Evolutionary conservation across 2,113 vertebrate genomes (phyloP).

Genomic region (Macrotus californicus): DNA sequence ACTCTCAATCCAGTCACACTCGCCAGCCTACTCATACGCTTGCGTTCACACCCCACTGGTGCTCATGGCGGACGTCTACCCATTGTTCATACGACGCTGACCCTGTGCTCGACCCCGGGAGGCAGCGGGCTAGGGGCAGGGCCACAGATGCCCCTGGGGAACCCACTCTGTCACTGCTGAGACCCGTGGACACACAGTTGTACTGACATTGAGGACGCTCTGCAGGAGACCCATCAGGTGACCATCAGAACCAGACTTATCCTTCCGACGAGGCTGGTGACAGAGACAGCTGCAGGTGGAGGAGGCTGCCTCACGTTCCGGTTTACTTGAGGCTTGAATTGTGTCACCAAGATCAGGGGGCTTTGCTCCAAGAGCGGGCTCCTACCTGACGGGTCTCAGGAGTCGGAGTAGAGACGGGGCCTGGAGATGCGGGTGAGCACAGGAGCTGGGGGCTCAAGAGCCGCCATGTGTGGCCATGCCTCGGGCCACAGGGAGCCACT

Average conservation of each 20-base stretch:
- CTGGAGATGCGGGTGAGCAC: fast-evolving
- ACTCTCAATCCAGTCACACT: fast-evolving
- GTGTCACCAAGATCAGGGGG: neutral
- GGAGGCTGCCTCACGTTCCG: fast-evolving
- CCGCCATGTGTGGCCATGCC: too few species aligned
- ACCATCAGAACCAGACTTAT: neutral
- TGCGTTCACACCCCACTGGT: neutral
- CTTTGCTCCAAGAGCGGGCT: neutral
- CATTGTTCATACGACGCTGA: fast-evolving
- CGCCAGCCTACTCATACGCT: fast-evolving
- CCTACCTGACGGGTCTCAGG: neutral
- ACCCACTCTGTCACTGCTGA: neutral
- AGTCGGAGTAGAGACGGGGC: neutral
- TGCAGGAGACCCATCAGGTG: too few species aligned
- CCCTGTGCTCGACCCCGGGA: neutral
- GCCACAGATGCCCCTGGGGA: neutral
- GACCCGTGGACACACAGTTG: fast-evolving
- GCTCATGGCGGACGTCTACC: fast-evolving
- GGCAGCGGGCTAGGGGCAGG: fast-evolving
- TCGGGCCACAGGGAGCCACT: too few species aligned
- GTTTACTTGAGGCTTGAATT: too few species aligned
- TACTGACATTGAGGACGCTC: too few species aligned
- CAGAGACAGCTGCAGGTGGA: fast-evolving
- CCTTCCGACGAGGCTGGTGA: too few species aligned
- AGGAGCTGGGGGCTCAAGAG: fast-evolving